Conservation (phyloP, 1,140 invertebrate species). For the Daktulosphaira vitifoliae region DNA sequence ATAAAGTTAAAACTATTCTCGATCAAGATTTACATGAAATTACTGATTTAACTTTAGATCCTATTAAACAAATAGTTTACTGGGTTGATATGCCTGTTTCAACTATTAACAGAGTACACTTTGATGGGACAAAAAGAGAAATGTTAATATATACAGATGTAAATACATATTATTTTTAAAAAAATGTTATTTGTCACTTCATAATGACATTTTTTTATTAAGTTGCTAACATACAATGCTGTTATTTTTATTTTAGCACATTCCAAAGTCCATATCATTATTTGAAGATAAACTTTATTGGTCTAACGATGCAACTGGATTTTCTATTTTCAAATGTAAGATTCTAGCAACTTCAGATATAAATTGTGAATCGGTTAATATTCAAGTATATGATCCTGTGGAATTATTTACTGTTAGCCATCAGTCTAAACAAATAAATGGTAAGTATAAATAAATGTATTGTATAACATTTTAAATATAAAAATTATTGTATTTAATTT, state of each 20-base stretch:
- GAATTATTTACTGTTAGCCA: slow-evolving; percentile 1
- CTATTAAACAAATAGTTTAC: slow-evolving; percentile 38
- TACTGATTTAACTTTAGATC: slow-evolving; percentile 39
- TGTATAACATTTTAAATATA: no score
- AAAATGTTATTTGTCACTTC: background rate
- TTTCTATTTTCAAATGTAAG: slow-evolving; percentile 21
- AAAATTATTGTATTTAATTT: no score
- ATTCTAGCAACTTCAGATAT: background rate
- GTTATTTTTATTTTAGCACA: background rate
- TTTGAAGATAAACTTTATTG: slow-evolving; percentile 83
- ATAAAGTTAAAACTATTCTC: slow-evolving; percentile 31
- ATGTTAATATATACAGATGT: slow-evolving; percentile 34
- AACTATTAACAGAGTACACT: slow-evolving; percentile 37
- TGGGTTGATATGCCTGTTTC: slow-evolving; percentile 38
- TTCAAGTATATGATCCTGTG: slow-evolving; percentile 9
- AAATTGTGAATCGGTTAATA: slow-evolving; percentile 2
- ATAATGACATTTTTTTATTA: background rate
- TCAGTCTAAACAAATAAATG: slow-evolving; percentile 21
- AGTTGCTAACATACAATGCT: no score
- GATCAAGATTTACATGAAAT: slow-evolving; percentile 18
- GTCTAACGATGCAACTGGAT: slow-evolving; percentile 54
- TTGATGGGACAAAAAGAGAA: slow-evolving; percentile 36
- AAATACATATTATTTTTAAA: background rate
- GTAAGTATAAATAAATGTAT: background rate
- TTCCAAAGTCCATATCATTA: slow-evolving; percentile 69